These are phyloP conservation scores for Temnopleurus reevesii DNA, from an alignment of 53 echinoderm and acorn worm species.

Conservation along the genomic window DNA sequence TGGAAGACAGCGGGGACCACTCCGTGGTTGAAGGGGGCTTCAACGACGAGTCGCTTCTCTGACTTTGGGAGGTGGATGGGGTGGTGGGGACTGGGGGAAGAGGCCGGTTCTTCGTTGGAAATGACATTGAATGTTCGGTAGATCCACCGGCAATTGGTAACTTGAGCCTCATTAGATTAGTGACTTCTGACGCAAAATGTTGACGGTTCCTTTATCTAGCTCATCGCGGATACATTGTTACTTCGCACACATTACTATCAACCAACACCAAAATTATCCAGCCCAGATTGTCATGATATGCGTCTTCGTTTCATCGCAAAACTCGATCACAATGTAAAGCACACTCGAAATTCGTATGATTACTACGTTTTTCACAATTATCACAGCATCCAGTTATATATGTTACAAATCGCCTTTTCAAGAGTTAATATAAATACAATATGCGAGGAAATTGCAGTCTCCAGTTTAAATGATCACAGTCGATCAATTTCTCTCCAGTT, in stretches of 20 bases:
- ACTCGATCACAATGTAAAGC: background rate
- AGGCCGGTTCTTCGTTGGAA: slow-evolving; percentile 40
- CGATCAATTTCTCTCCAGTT: background rate
- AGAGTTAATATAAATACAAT: too few relatives aligned
- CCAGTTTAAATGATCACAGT: background rate
- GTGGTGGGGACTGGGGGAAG: slow-evolving; percentile 49
- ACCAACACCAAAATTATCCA: background rate
- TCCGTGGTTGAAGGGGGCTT: background rate
- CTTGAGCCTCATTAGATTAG: background rate
- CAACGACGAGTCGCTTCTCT: background rate
- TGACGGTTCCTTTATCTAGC: background rate
- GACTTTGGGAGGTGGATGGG: background rate
- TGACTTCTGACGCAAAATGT: background rate
- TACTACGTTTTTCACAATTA: too few relatives aligned
- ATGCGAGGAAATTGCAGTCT: background rate
- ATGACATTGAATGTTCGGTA: slow-evolving; percentile 20
- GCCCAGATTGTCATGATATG: background rate
- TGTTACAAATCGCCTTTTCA: too few relatives aligned
- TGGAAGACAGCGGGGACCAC: slow-evolving; percentile 17
- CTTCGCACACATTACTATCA: background rate
- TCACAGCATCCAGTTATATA: too few relatives aligned
- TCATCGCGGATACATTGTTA: background rate
- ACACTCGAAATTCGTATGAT: background rate
- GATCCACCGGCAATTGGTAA: slow-evolving; percentile 11
- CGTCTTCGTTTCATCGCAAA: background rate